Evolutionary conservation across 1,140 invertebrate genomes (phyloP).

Genomic region (Augochlora pura): DNA sequence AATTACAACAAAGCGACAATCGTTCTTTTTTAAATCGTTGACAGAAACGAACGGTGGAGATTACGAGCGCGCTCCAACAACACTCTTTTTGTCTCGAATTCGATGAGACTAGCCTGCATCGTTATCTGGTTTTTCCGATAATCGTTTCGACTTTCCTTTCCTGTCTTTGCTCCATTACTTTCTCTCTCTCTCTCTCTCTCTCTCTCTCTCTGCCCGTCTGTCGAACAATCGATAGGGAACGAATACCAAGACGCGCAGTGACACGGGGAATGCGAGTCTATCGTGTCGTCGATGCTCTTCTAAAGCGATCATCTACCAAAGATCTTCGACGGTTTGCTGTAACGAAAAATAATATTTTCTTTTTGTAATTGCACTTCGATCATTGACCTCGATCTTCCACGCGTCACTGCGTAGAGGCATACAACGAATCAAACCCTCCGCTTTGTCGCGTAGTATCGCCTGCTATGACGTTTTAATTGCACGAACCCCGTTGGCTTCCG

Average conservation of each 20-base stretch:
- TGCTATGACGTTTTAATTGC: background rate
- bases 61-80: too few relatives aligned
- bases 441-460: background rate
- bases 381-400: slow-evolving; percentile 10
- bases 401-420: slow-evolving; percentile 26
- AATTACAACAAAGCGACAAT: too few relatives aligned
- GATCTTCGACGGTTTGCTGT: slow-evolving; percentile 36
- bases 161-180: background rate
- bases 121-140: too few relatives aligned
- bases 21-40: too few relatives aligned
- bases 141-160: too few relatives aligned
- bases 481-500: background rate
- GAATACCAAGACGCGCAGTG: slow-evolving; percentile 30
- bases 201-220: background rate
- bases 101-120: too few relatives aligned
- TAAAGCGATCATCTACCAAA: slow-evolving; percentile 41
- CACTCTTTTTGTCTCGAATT: too few relatives aligned
- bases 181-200: background rate
- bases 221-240: background rate
- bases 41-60: too few relatives aligned
- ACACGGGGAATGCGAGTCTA: slow-evolving; percentile 30
- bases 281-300: slow-evolving; percentile 12
- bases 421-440: background rate
- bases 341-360: slow-evolving; percentile 57
- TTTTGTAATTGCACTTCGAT: slow-evolving; percentile 60